Evolutionary conservation across 2,888 invertebrate species (phyloP).

Genomic region (Trichogramma dendrolimi): DNA sequence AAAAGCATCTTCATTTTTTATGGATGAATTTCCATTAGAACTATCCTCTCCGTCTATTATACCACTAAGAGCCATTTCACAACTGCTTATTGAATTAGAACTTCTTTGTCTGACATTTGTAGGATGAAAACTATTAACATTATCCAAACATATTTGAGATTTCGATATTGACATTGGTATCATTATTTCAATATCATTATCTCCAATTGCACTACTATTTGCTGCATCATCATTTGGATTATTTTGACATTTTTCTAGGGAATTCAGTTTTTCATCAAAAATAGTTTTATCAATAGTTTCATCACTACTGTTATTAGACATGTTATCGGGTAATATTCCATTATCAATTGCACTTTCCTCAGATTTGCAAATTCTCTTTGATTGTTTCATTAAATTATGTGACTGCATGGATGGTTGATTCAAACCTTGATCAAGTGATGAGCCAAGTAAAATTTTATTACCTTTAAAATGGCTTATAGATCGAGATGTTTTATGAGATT

Average conservation of each 20-base stretch:
- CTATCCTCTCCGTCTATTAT: constrained; percentile 45
- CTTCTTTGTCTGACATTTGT: constrained; percentile 41
- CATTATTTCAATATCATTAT: constrained; percentile 46
- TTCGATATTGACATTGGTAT: constrained; percentile 47
- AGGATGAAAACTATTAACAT: constrained; percentile 32
- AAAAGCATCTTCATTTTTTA: constrained; percentile 21
- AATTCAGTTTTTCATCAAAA: constrained; percentile 27
- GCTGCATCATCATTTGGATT: constrained; percentile 23
- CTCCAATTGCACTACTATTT: constrained; percentile 28
- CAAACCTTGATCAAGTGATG: constrained; percentile 49
- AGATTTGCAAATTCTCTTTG: constrained; percentile 49
- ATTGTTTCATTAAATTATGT: constrained; percentile 38
- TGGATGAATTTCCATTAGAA: constrained; percentile 35
- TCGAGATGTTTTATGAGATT: constrained; percentile 41
- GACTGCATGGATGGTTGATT: constrained; percentile 41
- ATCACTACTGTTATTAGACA: constrained; percentile 40
- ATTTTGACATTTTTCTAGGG: constrained; percentile 21
- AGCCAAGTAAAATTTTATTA: constrained; percentile 43
- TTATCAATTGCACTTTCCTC: constrained; percentile 49
- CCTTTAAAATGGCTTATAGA: constrained; percentile 44
- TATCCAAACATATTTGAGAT: constrained; percentile 34
- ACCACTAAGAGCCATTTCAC: constrained; percentile 49
- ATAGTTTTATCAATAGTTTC: constrained; percentile 42
- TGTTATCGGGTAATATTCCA: constrained; percentile 38
- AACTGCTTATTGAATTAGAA: constrained; percentile 50